A percentile compares a stretch with the other conserved stretches of the same genome.
Conservation (phyloP, 2,113 vertebrate genomes). For the Ictidomys tridecemlineatus region DNA sequence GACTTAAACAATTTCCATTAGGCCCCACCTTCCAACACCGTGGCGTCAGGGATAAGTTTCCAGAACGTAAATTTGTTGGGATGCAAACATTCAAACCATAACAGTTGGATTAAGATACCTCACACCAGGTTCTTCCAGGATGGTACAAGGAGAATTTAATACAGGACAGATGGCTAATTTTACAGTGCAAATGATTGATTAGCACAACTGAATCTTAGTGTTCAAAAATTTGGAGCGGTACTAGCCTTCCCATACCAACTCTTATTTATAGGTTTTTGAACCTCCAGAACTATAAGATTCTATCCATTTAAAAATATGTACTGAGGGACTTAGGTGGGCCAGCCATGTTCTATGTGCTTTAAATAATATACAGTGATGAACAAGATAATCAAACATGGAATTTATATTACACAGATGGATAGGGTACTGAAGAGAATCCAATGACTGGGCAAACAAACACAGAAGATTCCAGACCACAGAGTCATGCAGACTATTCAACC, state of each 20-base stretch:
- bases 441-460: background rate
- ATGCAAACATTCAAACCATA: background rate
- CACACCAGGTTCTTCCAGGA: background rate
- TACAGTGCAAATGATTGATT: constrained; percentile 15
- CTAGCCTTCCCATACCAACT: background rate
- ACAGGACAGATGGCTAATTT: background rate
- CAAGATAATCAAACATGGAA: background rate
- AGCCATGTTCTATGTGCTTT: background rate
- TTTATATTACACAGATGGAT: background rate
- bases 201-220: constrained; percentile 39
- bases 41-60: background rate
- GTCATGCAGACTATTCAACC: background rate
- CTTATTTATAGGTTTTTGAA: constrained; percentile 47
- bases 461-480: background rate
- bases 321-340: background rate
- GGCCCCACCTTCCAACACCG: background rate
- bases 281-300: background rate
- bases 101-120: background rate
- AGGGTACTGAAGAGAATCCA: background rate
- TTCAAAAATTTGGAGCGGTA: background rate
- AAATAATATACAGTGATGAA: background rate
- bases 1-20: background rate
- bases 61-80: background rate
- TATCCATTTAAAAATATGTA: background rate
- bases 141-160: constrained; percentile 23